Base-by-base conservation (phyloP, 1,140 invertebrate species). In the Zaprionus kolodkinae region DNA sequence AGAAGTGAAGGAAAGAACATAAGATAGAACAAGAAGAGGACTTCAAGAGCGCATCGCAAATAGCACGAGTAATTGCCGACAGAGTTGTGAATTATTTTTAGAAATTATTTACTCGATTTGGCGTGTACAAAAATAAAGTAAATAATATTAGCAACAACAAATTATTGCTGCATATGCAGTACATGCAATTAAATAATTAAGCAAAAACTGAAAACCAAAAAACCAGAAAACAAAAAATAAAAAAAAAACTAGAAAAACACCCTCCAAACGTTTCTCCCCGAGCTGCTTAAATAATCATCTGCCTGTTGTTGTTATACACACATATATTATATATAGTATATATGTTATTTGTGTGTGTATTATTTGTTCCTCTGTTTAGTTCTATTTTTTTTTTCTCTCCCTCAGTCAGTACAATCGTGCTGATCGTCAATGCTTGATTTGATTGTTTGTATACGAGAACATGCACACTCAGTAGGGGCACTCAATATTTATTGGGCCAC, bases 351-450 rank as follows among this genome's bases (percentile, higher is more conserved):
- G 2, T 43, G 40, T 59, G 25, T 71, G 62, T 71, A 25, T 27
- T 45, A 48, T 36, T 66, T 66, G 30, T 40, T 62, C 33, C 50
- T 64, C 55, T 50, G n/a, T 72, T 62, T 55, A 48, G 25, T 45
- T 40, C 60, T 75, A 21, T 75, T 62, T 63, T 60, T 68, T 63
- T 76, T 69, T 38, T 45, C 27, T 69, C 45, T 45, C 27, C 30
- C 79, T 33, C 27, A 30, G 27, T 6, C 27, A 75, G 84, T 74
- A 83, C 77, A 71, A 88, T 87, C 67, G 80, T 65, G 74, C 78
- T 81, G 84, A 87, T 87, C 80, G 84, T 80, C 78, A 80, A 78
- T 88, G 78, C 71, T 81, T 81, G 80, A 88, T 88, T 87, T 87
- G 73, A 84, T 87, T 87, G 85, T 87, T 87, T 87, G 76, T 84